Evolutionary conservation across 2,888 invertebrate species (phyloP).

Genomic region (Helobdella robusta): DNA sequence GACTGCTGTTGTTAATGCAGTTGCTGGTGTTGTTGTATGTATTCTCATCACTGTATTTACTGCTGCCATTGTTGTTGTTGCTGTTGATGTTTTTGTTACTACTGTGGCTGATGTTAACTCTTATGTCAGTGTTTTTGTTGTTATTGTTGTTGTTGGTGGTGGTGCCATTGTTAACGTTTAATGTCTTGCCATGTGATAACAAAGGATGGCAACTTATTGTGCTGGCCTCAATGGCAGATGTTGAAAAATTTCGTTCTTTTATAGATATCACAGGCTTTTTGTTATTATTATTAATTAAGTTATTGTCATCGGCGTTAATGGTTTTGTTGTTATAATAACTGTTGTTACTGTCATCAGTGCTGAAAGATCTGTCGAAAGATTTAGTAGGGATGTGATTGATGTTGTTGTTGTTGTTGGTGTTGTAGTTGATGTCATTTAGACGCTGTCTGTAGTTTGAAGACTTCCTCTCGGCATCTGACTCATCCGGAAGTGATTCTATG

Average conservation of each 20-base stretch:
- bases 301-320: too few species aligned
- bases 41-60: neutral
- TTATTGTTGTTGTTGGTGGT: neutral
- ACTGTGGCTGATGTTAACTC: neutral
- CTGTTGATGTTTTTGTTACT: neutral
- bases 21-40: too few species aligned
- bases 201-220: too few species aligned
- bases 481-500: slow-evolving; percentile 6
- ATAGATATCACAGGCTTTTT: neutral
- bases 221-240: too few species aligned
- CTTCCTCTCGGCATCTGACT: neutral
- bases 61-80: neutral
- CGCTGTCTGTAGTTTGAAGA: neutral
- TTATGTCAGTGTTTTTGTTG: neutral
- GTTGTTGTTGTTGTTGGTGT: neutral
- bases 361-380: too few species aligned
- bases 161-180: too few species aligned
- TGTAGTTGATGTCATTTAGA: too few species aligned
- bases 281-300: neutral
- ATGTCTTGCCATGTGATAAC: too few species aligned
- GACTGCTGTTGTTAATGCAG: too few species aligned
- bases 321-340: neutral
- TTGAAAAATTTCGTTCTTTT: neutral
- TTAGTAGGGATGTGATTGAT: neutral
- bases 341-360: neutral